Evolutionary conservation across 2,113 vertebrate genomes (phyloP), one percentile per base, ranked within the genome.

Genomic region (Capreolus pygargus): DNA sequence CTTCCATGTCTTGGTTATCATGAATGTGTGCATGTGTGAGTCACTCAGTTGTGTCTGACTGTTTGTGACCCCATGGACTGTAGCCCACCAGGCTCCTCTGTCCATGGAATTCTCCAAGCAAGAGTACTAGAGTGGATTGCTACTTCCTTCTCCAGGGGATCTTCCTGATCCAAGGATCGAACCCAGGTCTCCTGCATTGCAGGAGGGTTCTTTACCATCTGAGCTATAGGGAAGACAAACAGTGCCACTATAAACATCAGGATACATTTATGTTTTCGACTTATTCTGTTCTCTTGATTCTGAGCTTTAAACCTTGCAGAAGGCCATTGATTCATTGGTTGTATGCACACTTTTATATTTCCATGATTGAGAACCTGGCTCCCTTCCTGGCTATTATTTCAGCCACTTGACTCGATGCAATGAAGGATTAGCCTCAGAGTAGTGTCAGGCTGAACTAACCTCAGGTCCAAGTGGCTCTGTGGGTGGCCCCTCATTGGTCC

Each of bases 251-350:
- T 12, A 50, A 33, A 33, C 76, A 50, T 19, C 9, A 9, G 1
- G 8, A 28, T 50, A 19, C 28, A 1, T 33, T 47, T 50, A 50
- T 79, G 27, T 33, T 79, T 79, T 79, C 9, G 15, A 50, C 23
- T 95, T 43, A 64, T 50, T 94, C 33, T 70, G 9, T 61, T 74
- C 7, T 43, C 15, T 76, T 10, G 8, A 19, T 17, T 58, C 28
- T 88, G 52, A 61, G 45, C 28, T 83, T 90, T 93, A 39, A 79
- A 84, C 30, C 45, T 52, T 57, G 86, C 57, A 64, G 52, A 39
- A 33, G 33, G n/a, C 45, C n/a, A 28, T 17, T 79, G 67, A 70
- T n/a, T 60, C 43, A 87, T 58, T n/a, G 50, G 28, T 47, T 93
- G 12, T n/a, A 47, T 27, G 13, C 19, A 79, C 6, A 33, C 8